phyloP scores from a whole-genome alignment of 1,140 invertebrate species.

The Zaprionus africanus region DNA sequence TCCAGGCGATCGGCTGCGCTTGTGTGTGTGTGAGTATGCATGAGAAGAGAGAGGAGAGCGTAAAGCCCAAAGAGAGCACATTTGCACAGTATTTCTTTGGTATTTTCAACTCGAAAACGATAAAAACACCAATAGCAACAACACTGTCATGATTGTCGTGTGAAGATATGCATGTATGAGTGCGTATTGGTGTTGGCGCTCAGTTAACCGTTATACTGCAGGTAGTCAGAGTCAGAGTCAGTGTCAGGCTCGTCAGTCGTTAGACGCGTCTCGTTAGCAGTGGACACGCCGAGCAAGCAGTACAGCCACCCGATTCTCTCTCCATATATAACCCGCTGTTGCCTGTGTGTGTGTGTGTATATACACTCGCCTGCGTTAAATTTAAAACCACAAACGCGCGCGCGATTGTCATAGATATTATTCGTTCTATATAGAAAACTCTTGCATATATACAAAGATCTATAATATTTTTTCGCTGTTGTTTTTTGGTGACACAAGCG shows the following conservation, averaged over 20 bases:
- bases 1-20: slow-evolving; percentile 29
- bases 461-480: slow-evolving; percentile 63
- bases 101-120: slow-evolving; percentile 28
- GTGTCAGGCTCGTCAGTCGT: slow-evolving; percentile 51
- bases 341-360: neutral
- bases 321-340: neutral
- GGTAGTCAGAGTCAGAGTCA: slow-evolving; percentile 45
- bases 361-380: slow-evolving; percentile 28
- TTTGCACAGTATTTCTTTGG: slow-evolving; percentile 28
- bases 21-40: slow-evolving; percentile 14
- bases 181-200: slow-evolving; percentile 6
- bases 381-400: slow-evolving; percentile 46
- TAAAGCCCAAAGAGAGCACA: slow-evolving; percentile 9
- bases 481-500: slow-evolving; percentile 71
- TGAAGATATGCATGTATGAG: neutral
- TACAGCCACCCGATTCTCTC: slow-evolving; percentile 3
- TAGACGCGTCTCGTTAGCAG: slow-evolving; percentile 61
- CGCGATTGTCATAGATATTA: slow-evolving; percentile 56
- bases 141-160: neutral
- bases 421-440: slow-evolving; percentile 12
- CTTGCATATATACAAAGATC: slow-evolving; percentile 29
- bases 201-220: slow-evolving; percentile 50
- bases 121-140: neutral
- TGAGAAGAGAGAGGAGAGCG: slow-evolving; percentile 12
- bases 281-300: slow-evolving; percentile 51